Evolutionary conservation across 2,113 vertebrate species (phyloP), one percentile per base, ranked within the genome.

Genomic region (Zootoca vivipara): DNA sequence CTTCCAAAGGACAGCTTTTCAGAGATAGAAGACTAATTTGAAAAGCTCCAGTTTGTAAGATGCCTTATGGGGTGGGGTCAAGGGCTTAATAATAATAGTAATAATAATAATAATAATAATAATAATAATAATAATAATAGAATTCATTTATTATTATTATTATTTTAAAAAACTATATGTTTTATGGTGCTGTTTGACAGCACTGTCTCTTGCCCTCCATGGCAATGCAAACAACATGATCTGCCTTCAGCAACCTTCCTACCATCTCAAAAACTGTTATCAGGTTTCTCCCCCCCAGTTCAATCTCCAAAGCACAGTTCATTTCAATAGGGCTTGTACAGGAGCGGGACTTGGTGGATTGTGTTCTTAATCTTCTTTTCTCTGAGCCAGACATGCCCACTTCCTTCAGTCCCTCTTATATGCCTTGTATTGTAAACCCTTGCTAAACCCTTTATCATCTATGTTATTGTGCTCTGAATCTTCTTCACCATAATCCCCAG

Each of bases 361-460:
- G 87, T 78, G 6, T 83, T 64, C 78, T 73, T 88, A 88, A 88
- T 88, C 87, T 88, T 78, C 87, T 88, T 88, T 88, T 78, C 87
- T 83, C 62, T 83, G 73, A 83, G 87, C 64, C 40, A 88, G 69
- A 62, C 73, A 78, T 88, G 38, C 73, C 40, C 64, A 78, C 73
- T 78, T 83, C 64, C 40, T 83, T 69, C 81, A 83, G n/a, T 13
- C 73, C 73, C 42, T 78, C 62, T 83, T 88, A 83, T 83, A 38
- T 38, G 40, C 46, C 62, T 77, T 83, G 33, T 81, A 88, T 88
- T 83, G 81, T 83, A 88, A 88, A 88, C 87, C 87, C 42, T 83
- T 69, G 73, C 87, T 88, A 88, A 88, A 88, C 82, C 87, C 46
- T 88, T 83, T 88, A 88, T 88, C 87, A 88, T 56, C 87, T 83